Evolutionary conservation across 1,140 invertebrate species (phyloP).

Genomic region (Heterodera carotae): DNA sequence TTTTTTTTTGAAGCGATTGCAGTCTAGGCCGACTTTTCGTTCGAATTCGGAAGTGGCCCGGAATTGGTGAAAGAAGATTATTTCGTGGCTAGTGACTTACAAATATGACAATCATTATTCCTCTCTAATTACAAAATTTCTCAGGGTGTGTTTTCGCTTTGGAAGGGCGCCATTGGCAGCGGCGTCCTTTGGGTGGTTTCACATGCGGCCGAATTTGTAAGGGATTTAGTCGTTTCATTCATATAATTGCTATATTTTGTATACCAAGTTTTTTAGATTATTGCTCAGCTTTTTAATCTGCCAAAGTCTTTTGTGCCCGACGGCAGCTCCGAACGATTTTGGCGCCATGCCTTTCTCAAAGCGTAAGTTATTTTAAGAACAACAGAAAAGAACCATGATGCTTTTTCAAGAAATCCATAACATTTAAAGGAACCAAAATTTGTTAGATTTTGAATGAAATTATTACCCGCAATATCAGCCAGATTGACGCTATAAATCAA

Average conservation of each 20-base stretch:
- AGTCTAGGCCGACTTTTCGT: too few relatives aligned
- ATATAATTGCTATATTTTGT: background rate
- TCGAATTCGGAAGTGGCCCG: too few relatives aligned
- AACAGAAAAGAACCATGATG: conserved; percentile 25
- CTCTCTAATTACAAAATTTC: conserved; percentile 16
- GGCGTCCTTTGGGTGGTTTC: conserved; percentile 46
- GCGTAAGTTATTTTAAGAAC: conserved; percentile 28
- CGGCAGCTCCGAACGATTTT: conserved; percentile 51
- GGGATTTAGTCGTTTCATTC: background rate
- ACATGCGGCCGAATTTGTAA: conserved; percentile 41
- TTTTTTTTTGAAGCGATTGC: background rate
- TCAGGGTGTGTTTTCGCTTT: conserved; percentile 44
- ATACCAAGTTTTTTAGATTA: conserved; percentile 34
- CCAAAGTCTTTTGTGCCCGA: conserved; percentile 45
- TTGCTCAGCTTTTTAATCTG: conserved; percentile 49
- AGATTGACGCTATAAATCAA: too few relatives aligned
- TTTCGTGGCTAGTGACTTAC: too few relatives aligned
- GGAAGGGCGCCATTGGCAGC: conserved; percentile 49
- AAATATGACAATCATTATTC: background rate
- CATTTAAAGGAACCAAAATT: too few relatives aligned
- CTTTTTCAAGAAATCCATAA: too few relatives aligned
- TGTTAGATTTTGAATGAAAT: too few relatives aligned
- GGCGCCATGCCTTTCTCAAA: conserved; percentile 46
- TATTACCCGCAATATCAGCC: too few relatives aligned
- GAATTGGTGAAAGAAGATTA: too few relatives aligned